These are phyloP conservation scores for Xanthorhoe designata DNA, from an alignment of 2,888 invertebrate genomes.

Conservation along the genomic window DNA sequence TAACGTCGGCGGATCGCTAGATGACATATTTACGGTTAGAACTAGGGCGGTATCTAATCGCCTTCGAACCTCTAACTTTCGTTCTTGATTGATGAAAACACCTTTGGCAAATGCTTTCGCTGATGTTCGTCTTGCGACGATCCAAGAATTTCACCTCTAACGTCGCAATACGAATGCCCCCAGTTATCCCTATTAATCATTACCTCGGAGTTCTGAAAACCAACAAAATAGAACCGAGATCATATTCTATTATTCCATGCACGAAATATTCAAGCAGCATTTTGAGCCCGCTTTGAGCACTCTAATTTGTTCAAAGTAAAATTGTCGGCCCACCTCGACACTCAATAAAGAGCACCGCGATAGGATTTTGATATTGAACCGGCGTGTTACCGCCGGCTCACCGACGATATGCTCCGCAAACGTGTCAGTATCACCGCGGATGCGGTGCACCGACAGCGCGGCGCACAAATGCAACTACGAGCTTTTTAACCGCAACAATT, in stretches of 20 bases:
- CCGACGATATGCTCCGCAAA: slow-evolving; percentile 52
- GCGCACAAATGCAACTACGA: slow-evolving; percentile 84
- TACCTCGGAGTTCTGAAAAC: slow-evolving; percentile 52
- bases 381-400: slow-evolving; percentile 32
- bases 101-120: slow-evolving; percentile 88
- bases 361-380: slow-evolving; percentile 50
- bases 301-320: slow-evolving; percentile 88
- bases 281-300: slow-evolving; percentile 86
- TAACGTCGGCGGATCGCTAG: slow-evolving; percentile 86
- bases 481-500: slow-evolving; percentile 89
- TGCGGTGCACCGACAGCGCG: slow-evolving; percentile 66
- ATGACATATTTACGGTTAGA: slow-evolving; percentile 88
- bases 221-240: background rate
- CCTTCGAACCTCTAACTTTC: slow-evolving; percentile 89
- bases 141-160: slow-evolving; percentile 89
- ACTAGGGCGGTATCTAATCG: slow-evolving; percentile 89
- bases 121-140: slow-evolving; percentile 85
- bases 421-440: slow-evolving; percentile 49
- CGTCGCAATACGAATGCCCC: slow-evolving; percentile 67
- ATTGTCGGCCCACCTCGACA: slow-evolving; percentile 70
- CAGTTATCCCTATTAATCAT: slow-evolving; percentile 86
- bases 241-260: slow-evolving; percentile 85
- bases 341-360: slow-evolving; percentile 47
- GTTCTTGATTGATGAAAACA: slow-evolving; percentile 85
- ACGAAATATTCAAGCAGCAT: slow-evolving; percentile 73